Conservation (phyloP, 2,113 vertebrate species). For the Sprattus sprattus region DNA sequence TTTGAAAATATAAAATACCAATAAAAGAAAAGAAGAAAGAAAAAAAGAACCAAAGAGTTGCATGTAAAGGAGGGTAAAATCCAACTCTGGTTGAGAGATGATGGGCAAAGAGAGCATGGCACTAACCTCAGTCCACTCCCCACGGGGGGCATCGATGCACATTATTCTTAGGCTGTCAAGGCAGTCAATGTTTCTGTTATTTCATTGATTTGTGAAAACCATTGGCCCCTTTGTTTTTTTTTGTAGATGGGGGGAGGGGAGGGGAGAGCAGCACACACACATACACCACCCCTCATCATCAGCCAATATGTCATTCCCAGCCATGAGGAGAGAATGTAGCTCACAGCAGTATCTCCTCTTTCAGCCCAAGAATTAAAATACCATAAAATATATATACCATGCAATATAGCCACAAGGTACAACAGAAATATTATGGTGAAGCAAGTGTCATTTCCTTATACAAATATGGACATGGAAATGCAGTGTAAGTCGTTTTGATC, state of each 20-base stretch:
- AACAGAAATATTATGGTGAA: background rate
- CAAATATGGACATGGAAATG: background rate
- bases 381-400: background rate
- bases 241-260: conserved; percentile 11
- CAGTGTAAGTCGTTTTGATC: background rate
- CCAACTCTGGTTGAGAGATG: background rate
- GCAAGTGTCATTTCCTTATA: background rate
- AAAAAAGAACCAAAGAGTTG: background rate
- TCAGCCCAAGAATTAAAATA: background rate
- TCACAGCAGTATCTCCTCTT: background rate
- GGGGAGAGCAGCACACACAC: conserved; percentile 6
- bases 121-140: conserved; percentile 1
- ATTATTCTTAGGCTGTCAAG: conserved; percentile 24
- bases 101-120: background rate
- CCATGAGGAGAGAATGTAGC: background rate
- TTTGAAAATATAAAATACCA: background rate
- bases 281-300: background rate
- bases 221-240: background rate
- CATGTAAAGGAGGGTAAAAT: background rate
- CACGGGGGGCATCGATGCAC: conserved; percentile 4
- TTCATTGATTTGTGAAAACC: conserved; percentile 25
- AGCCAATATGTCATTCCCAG: background rate
- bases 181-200: conserved; percentile 27
- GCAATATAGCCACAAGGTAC: background rate
- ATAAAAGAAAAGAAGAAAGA: background rate